Evolutionary conservation across 2,888 invertebrate species (phyloP).

Genomic region (Frankliniella intonsa): DNA sequence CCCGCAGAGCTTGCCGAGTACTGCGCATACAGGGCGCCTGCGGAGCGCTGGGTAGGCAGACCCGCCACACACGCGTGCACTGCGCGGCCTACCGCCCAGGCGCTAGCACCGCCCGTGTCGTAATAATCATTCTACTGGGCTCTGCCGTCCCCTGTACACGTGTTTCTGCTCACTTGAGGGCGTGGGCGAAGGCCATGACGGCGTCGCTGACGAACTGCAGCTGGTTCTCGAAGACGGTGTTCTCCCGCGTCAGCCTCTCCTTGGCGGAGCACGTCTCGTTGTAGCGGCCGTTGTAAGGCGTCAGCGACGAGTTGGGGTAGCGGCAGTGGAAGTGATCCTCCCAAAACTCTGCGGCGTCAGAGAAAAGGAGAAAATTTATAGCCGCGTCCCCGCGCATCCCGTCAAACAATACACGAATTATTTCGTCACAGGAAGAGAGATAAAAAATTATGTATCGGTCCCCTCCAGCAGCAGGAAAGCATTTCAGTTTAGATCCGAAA

Average conservation of each 20-base stretch:
- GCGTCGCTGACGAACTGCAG: slow-evolving; percentile 95
- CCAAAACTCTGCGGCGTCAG: slow-evolving; percentile 74
- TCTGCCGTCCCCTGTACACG: too few species aligned
- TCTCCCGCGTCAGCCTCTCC: slow-evolving; percentile 67
- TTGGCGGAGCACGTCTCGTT: slow-evolving; percentile 67
- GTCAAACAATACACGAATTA: background rate
- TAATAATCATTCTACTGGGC: too few species aligned
- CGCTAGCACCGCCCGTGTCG: background rate
- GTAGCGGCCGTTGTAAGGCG: slow-evolving; percentile 76
- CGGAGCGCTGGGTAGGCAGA: background rate
- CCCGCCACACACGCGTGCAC: background rate
- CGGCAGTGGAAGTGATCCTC: slow-evolving; percentile 89
- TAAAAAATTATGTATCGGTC: background rate
- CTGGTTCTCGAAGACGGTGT: slow-evolving; percentile 86
- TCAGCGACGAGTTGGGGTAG: slow-evolving; percentile 71
- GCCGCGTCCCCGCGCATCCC: too few species aligned
- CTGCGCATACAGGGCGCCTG: background rate
- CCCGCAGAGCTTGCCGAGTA: background rate
- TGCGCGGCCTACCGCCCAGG: background rate
- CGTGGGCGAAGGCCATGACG: slow-evolving; percentile 90
- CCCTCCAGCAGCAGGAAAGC: background rate
- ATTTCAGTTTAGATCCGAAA: too few species aligned
- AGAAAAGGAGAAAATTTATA: background rate
- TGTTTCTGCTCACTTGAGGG: slow-evolving; percentile 46
- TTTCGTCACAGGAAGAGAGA: background rate